Evolutionary conservation across 1,140 invertebrate genomes (phyloP), one percentile per base, ranked within the genome.

Genomic region (Xylocopa sonorina): DNA sequence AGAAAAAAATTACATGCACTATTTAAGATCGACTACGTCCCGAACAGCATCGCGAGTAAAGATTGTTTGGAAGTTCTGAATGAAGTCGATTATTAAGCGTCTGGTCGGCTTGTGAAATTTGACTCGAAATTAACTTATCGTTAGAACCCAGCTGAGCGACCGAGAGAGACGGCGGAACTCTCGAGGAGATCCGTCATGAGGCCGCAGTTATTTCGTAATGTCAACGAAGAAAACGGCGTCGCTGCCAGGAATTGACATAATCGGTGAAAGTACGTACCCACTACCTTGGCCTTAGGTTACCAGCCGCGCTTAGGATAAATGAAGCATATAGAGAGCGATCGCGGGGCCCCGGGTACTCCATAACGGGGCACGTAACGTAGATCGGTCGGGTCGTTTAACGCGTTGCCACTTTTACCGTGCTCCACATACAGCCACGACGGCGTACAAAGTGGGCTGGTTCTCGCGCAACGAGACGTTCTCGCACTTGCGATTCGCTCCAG

Each of bases 211-310:
- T 78, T 72, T 82, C 80, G 69, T 78, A 78, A 78, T 63, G 68
- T 62, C 68, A 64, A 72, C 77, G 77, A 82, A 82, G 81, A 82
- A 68, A 84, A 64, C 80, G 51, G 16, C 67, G 51, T 46, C 57
- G 60, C 62, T 69, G 64, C 79, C 67, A 85, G 79, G 84, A 48
- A 81, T 81, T 78, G 76, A 85, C 83, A 86, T 85, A 85, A 85
- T 86, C 80, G 85, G 85, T 85, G 85, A 86, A 86, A 86, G 85
- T 85, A 85, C 83, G 55, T 81, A 78, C 50, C 53, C 67, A 83
- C 85, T 81, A 86, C 85, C 85, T 86, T 86, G 85, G 85, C 85
- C 85, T 86, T 86, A 85, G 80, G 80, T 85, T 85, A 83, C 72
- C 38, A 71, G 66, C 14, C 55, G 34, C 51, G 80, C 76, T 79